Percentiles rank a stretch among this genome's conserved stretches.
Conservation (phyloP, 2,113 vertebrate species). For the Dasyprocta punctata region DNA sequence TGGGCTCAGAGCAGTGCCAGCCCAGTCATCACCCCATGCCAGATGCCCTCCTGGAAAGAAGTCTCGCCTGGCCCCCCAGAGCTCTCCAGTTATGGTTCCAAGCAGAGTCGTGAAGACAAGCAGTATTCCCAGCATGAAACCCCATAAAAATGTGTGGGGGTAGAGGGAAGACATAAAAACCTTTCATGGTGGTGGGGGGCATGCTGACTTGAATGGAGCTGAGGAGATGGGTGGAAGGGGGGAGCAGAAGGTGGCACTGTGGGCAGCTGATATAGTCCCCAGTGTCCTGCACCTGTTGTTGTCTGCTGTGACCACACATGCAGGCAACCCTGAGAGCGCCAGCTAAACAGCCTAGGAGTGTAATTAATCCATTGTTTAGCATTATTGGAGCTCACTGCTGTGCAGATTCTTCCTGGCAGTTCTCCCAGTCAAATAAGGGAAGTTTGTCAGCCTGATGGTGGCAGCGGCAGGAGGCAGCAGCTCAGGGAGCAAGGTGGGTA, state of each 20-base stretch:
- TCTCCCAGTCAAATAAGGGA: constrained; percentile 55
- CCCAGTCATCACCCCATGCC: constrained; percentile 13
- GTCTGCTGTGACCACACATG: constrained; percentile 64
- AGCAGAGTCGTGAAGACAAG: constrained; percentile 44
- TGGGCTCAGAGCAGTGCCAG: constrained; percentile 71
- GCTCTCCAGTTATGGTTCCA: constrained; percentile 29
- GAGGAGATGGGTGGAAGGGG: background rate
- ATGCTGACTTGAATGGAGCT: background rate
- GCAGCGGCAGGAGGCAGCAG: background rate
- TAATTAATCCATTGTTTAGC: constrained; percentile 69
- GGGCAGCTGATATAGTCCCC: background rate
- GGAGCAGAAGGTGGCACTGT: background rate
- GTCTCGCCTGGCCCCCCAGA: background rate
- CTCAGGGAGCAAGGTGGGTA: background rate
- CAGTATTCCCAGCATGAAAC: constrained; percentile 14
- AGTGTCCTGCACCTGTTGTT: constrained; percentile 74
- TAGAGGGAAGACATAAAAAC: constrained; percentile 49
- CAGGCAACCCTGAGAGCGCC: constrained; percentile 40
- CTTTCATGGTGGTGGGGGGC: background rate
- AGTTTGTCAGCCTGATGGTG: constrained; percentile 50
- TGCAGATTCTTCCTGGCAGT: constrained; percentile 45
- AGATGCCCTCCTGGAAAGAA: constrained; percentile 59
- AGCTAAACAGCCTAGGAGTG: constrained; percentile 38
- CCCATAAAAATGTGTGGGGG: background rate
- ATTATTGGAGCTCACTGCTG: constrained; percentile 70